These are phyloP conservation scores for Eupithecia vulgata DNA, from an alignment of 2,888 invertebrate species.

Conservation along the genomic window DNA sequence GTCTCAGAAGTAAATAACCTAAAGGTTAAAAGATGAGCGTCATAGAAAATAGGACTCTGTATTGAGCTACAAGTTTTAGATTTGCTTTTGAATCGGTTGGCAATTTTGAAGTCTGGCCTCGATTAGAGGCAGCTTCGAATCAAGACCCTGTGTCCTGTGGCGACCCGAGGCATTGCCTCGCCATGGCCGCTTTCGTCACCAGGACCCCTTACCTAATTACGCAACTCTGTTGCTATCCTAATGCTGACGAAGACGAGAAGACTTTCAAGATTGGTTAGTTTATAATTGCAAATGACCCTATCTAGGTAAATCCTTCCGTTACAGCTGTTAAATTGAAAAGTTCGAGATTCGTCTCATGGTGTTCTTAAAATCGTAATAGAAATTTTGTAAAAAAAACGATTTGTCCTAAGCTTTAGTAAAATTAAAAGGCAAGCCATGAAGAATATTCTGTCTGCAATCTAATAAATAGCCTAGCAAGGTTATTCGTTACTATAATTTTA, in stretches of 20 bases:
- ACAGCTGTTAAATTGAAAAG: neutral
- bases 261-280: neutral
- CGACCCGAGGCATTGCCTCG: neutral
- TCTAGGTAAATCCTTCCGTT: neutral
- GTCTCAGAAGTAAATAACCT: constrained; percentile 40
- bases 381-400: neutral
- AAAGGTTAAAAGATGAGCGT: constrained; percentile 37
- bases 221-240: neutral
- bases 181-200: neutral
- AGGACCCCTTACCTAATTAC: neutral
- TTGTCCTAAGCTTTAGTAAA: neutral
- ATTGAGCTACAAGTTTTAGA: constrained; percentile 34
- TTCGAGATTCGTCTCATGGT: neutral
- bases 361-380: neutral
- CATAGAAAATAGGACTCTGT: constrained; percentile 24
- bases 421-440: neutral
- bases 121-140: neutral
- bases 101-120: neutral
- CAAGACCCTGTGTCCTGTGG: neutral
- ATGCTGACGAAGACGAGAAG: neutral
- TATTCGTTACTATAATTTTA: neutral
- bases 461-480: neutral
- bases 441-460: neutral
- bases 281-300: neutral
- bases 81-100: constrained; percentile 4